Base-by-base conservation (phyloP, 2,888 invertebrate species). In the Lochmaea crataegi region DNA sequence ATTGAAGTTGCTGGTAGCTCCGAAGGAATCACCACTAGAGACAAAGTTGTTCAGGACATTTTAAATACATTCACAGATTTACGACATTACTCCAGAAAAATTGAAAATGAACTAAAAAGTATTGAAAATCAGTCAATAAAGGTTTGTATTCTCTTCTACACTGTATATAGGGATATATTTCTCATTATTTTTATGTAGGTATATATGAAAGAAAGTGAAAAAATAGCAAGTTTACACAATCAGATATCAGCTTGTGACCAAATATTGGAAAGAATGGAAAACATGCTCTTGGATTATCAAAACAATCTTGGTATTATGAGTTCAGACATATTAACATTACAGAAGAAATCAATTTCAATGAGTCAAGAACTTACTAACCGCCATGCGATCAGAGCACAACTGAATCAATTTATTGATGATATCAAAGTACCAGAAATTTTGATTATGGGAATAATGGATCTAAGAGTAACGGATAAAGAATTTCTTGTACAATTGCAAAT, bases 371-470 rank as follows among this genome's bases (percentile, higher is more conserved):
- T 99, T 51, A 96, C 97, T 69, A 99, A 99, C 86, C 91, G 99
- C 75, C 99, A 99, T 88, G 94, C 95, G 66, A 93, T 99, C 14
- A 92, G 97, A 83, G 96, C 95, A 0, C 98, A 98, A 77, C 89
- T 99, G n/a, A 97, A 97, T 81, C 97, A 98, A 82, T 99, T 99
- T 86, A 97, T 99, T 72, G 99, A 99, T 87, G 99, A 99, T 83
- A 97, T 99, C 93, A 95, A 97, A 26, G 96, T 99, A 0, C 95
- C 99, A 0, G 97, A 99, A 87, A 90, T 93, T 60, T 92, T 99
- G 83, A 99, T 99, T 78, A 93, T 92, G 79, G 94, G 94, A 22
- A 97, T 99, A 68, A 92, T 97, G 88, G 97, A 98, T 84, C 91
- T 92, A 58, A 93, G 96, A 10, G 97, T 98, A 0, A 97, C 96